A percentile compares a stretch with the other conserved stretches of the same genome.
These are phyloP conservation scores for Ormyrus pomaceus DNA, from an alignment of 2,888 invertebrate genomes.

Conservation along the genomic window DNA sequence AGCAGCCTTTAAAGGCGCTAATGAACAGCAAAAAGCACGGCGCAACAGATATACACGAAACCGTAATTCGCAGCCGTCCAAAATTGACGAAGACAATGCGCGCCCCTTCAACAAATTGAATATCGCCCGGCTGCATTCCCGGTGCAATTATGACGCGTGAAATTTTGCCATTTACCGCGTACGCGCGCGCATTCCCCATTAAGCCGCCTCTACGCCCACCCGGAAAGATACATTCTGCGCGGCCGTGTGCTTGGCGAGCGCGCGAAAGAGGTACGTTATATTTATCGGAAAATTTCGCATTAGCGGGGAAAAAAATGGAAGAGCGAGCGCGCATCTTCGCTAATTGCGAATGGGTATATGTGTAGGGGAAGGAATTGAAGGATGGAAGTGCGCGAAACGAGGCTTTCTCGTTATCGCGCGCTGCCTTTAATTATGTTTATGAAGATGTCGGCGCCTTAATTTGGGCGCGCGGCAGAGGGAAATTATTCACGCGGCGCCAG, in stretches of 20 bases:
- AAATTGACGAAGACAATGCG: constrained; percentile 3
- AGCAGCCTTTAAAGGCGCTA: too few species aligned
- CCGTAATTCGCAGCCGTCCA: too few species aligned
- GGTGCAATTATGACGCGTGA: constrained; percentile 33
- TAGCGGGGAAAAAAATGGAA: background rate
- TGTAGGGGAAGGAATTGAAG: background rate
- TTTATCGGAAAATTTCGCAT: constrained; percentile 34
- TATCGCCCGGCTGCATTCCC: background rate
- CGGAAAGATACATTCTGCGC: too few species aligned
- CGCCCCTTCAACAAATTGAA: constrained; percentile 1
- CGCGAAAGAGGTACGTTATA: background rate
- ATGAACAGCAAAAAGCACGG: too few species aligned
- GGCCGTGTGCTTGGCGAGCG: background rate
- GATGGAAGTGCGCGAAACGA: background rate
- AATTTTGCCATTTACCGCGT: constrained; percentile 17
- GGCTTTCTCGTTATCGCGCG: constrained; percentile 23
- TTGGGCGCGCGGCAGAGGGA: background rate
- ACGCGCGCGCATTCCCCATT: background rate
- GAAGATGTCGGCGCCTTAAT: background rate
- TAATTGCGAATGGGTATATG: background rate
- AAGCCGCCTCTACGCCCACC: too few species aligned
- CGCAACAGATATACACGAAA: too few species aligned
- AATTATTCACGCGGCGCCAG: background rate
- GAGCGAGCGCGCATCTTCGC: background rate
- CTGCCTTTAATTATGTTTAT: constrained; percentile 27